These are phyloP conservation scores for Dicyrtomina minuta DNA, from an alignment of 2,888 invertebrate genomes.

Conservation along the genomic window DNA sequence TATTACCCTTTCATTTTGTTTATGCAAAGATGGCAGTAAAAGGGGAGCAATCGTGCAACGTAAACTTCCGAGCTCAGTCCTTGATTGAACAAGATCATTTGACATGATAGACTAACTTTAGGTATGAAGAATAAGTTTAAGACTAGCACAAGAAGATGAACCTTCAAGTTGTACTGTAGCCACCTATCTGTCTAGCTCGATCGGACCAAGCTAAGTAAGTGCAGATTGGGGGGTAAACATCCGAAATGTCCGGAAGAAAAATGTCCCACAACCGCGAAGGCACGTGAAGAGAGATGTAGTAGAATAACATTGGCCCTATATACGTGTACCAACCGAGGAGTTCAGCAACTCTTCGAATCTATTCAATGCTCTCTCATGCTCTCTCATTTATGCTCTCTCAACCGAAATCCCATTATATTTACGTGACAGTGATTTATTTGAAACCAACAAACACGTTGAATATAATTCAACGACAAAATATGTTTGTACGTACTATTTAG, in stretches of 20 bases:
- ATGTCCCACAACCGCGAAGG: no score
- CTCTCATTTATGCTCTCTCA: constrained; percentile 11
- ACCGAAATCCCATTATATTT: constrained; percentile 18
- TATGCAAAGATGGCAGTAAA: no score
- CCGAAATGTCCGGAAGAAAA: no score
- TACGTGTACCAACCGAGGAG: no score
- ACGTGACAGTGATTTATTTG: constrained; percentile 23
- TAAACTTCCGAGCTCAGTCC: not conserved
- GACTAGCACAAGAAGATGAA: not conserved
- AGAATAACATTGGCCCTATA: no score
- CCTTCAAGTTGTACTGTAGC: not conserved
- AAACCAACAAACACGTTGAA: constrained; percentile 16
- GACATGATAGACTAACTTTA: not conserved
- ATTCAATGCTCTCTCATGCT: constrained; percentile 17
- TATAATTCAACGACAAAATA: constrained; percentile 3
- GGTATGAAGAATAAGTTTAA: no score
- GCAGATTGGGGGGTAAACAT: no score
- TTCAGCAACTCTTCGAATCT: not conserved
- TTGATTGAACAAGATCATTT: not conserved
- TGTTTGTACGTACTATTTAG: not conserved
- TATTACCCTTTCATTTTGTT: no score
- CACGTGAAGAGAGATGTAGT: no score
- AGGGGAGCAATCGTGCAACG: no score
- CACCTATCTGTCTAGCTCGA: not conserved
- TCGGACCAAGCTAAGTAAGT: not conserved